Conservation (phyloP, 2,797 vertebrate genomes). For the Gorsachius magnificus region DNA sequence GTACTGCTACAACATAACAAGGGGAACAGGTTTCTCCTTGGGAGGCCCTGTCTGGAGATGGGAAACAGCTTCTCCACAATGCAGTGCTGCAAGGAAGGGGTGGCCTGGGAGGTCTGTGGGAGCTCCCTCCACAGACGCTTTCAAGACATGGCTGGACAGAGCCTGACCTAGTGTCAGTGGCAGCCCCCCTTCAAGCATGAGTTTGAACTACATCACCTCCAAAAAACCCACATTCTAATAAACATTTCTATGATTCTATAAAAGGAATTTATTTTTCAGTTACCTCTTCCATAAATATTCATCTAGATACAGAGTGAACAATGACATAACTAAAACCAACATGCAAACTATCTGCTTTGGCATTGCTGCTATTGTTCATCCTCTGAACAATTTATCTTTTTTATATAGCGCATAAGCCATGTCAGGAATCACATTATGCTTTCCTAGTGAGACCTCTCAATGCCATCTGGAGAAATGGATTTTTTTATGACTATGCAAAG, state of each 20-base stretch:
- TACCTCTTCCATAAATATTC: neutral
- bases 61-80: neutral
- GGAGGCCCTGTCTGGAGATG: neutral
- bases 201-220: neutral
- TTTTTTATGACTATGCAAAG: neutral
- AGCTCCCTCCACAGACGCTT: neutral
- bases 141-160: neutral
- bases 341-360: neutral
- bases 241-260: neutral
- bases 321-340: neutral
- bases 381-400: neutral
- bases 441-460: neutral
- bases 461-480: neutral
- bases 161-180: neutral
- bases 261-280: neutral
- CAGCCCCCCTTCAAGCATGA: neutral
- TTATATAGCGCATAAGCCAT: neutral
- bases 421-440: neutral
- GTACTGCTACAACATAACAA: neutral
- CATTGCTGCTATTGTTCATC: neutral
- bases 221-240: rapidly evolving
- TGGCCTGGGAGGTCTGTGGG: neutral
- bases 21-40: neutral
- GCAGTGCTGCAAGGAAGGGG: neutral
- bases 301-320: neutral